Percentiles rank a stretch among this genome's conserved stretches.
Evolutionary conservation across 2,888 invertebrate genomes (phyloP).

Genomic region (Diaphora mendica): DNA sequence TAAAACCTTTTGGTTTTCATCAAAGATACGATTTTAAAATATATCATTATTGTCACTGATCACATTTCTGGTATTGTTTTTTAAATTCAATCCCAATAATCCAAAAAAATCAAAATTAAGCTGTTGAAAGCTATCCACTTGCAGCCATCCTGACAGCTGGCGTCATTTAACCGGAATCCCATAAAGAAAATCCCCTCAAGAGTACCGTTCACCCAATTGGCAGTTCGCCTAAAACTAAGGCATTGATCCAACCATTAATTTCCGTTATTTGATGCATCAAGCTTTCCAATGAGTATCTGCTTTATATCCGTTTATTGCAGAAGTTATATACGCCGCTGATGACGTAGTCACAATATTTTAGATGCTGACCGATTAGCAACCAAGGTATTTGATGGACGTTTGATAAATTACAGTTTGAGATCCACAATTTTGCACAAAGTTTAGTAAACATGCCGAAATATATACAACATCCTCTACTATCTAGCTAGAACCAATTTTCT

Average conservation of each 20-base stretch:
- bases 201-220: constrained; percentile 62
- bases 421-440: background rate
- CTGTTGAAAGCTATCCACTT: background rate
- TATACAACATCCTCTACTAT: background rate
- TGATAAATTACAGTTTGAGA: background rate
- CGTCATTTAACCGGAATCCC: constrained; percentile 27
- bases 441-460: background rate
- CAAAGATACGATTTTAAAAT: too few relatives aligned
- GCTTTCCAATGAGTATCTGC: constrained; percentile 44
- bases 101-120: too few relatives aligned
- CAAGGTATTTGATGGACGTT: constrained; percentile 11
- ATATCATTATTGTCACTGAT: too few relatives aligned
- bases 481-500: background rate
- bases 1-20: too few relatives aligned
- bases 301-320: constrained; percentile 39
- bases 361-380: background rate
- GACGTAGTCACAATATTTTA: constrained; percentile 21
- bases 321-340: constrained; percentile 32
- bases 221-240: constrained; percentile 64
- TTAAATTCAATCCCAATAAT: too few relatives aligned
- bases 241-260: constrained; percentile 70
- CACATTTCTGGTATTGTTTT: too few relatives aligned
- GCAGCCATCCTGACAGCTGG: constrained; percentile 14
- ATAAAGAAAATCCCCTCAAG: constrained; percentile 36
- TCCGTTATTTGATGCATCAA: constrained; percentile 60